These are phyloP conservation scores for Heterochromis multidens DNA, from an alignment of 2,113 vertebrate genomes.

Conservation along the genomic window DNA sequence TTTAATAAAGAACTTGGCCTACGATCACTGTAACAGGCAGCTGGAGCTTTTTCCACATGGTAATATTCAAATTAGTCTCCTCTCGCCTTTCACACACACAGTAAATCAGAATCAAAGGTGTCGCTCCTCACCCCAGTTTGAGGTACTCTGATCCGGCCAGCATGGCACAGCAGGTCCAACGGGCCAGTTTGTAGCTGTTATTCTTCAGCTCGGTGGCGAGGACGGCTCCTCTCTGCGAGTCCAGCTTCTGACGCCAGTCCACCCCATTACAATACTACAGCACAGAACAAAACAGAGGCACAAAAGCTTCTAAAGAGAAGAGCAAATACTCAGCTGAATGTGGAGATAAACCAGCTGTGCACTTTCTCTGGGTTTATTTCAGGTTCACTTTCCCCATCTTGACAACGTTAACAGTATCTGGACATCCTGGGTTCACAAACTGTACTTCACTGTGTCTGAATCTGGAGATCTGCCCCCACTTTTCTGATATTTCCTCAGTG, in stretches of 20 bases:
- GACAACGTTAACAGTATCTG: no score
- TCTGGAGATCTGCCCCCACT: not conserved
- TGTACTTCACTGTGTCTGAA: not conserved
- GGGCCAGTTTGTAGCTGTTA: slow-evolving; percentile 98
- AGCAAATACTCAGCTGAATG: accelerated
- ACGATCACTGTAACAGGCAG: not conserved
- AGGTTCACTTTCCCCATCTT: no score
- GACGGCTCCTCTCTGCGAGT: slow-evolving; percentile 96
- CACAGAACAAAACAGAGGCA: not conserved
- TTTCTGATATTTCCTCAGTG: not conserved
- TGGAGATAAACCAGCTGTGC: not conserved
- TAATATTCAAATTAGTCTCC: not conserved
- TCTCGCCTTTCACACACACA: not conserved
- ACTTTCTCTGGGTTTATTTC: no score
- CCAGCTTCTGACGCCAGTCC: slow-evolving; percentile 98
- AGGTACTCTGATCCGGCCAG: slow-evolving; percentile 96
- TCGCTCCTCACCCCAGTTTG: slow-evolving; percentile 89
- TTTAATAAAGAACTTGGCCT: not conserved
- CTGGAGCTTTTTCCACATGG: not conserved
- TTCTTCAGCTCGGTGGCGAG: slow-evolving; percentile 98
- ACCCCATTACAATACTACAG: slow-evolving; percentile 93
- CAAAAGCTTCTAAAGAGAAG: not conserved
- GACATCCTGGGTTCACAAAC: no score
- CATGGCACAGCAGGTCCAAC: slow-evolving; percentile 96
- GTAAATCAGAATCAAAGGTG: not conserved